These are phyloP conservation scores for Colaptes auratus DNA, from an alignment of 2,113 vertebrate genomes.

Conservation along the genomic window DNA sequence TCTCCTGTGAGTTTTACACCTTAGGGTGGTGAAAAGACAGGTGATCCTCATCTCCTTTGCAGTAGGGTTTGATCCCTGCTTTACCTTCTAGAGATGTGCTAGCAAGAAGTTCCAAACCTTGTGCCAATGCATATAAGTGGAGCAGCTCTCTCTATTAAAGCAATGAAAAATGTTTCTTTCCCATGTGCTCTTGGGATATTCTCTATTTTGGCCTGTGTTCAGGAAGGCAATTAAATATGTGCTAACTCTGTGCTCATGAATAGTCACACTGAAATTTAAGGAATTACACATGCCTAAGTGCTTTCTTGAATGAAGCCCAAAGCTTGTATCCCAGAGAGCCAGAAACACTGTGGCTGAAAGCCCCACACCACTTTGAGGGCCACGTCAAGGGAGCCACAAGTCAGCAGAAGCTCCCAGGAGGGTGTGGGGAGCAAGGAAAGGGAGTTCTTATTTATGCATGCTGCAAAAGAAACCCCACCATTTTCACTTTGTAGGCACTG, in stretches of 20 bases:
- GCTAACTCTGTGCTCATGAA: slow-evolving; percentile 56
- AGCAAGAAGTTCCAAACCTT: slow-evolving; percentile 5
- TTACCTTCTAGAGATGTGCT: not conserved
- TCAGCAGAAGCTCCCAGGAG: not conserved
- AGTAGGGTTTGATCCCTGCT: not conserved
- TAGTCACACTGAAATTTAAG: slow-evolving; percentile 65
- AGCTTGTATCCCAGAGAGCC: slow-evolving; percentile 45
- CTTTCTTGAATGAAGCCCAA: slow-evolving; percentile 71
- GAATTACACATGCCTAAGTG: slow-evolving; percentile 67
- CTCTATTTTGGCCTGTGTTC: slow-evolving; percentile 56
- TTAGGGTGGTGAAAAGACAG: not conserved
- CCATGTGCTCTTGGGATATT: slow-evolving; percentile 30
- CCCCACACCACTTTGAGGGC: not conserved
- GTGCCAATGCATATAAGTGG: slow-evolving; percentile 38
- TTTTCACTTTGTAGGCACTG: not conserved
- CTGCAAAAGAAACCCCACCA: not conserved
- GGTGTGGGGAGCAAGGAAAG: not conserved
- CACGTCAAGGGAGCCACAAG: not conserved
- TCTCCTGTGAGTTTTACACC: not conserved
- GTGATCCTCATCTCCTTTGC: fast-evolving
- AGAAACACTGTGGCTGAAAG: slow-evolving; percentile 41
- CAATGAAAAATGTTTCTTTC: slow-evolving; percentile 31
- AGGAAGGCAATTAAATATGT: slow-evolving; percentile 70
- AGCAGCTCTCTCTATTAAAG: slow-evolving; percentile 35
- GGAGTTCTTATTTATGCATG: not conserved